Percentiles rank a stretch among this genome's conserved stretches.
Evolutionary conservation across 2,113 vertebrate species (phyloP).

Genomic region (Ochotona curzoniae): DNA sequence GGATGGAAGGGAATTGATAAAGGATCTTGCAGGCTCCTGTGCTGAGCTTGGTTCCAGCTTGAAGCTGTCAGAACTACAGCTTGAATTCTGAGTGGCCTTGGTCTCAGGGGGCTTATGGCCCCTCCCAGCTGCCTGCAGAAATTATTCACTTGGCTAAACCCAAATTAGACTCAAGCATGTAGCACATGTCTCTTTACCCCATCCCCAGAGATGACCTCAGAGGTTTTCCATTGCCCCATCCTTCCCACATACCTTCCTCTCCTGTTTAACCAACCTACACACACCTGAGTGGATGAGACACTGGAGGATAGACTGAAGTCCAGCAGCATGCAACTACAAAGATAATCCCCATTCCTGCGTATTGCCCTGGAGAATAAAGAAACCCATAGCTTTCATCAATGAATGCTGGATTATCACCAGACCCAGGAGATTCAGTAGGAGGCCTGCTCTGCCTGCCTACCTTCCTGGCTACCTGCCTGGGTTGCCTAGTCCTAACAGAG

Average conservation of each 20-base stretch:
- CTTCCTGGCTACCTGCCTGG: background rate
- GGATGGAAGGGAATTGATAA: background rate
- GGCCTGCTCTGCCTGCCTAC: background rate
- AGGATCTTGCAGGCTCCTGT: background rate
- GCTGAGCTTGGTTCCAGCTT: constrained; percentile 52
- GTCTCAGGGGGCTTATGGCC: constrained; percentile 49
- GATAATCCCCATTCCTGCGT: background rate
- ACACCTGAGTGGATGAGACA: constrained; percentile 8
- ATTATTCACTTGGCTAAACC: constrained; percentile 69
- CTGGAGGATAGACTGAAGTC: background rate
- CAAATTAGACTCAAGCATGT: constrained; percentile 37
- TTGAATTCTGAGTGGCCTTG: constrained; percentile 19
- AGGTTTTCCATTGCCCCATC: background rate
- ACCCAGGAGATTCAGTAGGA: background rate
- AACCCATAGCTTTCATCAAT: background rate
- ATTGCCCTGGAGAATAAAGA: background rate
- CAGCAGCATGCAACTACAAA: background rate
- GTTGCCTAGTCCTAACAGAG: background rate
- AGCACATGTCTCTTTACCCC: constrained; percentile 56
- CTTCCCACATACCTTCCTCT: background rate
- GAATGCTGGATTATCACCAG: background rate
- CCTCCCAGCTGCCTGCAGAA: constrained; percentile 54
- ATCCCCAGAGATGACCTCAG: background rate
- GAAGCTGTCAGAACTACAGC: constrained; percentile 56
- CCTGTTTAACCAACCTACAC: background rate